These are phyloP conservation scores for Prosapia bicincta DNA, from an alignment of 2,888 invertebrate species.

Conservation along the genomic window DNA sequence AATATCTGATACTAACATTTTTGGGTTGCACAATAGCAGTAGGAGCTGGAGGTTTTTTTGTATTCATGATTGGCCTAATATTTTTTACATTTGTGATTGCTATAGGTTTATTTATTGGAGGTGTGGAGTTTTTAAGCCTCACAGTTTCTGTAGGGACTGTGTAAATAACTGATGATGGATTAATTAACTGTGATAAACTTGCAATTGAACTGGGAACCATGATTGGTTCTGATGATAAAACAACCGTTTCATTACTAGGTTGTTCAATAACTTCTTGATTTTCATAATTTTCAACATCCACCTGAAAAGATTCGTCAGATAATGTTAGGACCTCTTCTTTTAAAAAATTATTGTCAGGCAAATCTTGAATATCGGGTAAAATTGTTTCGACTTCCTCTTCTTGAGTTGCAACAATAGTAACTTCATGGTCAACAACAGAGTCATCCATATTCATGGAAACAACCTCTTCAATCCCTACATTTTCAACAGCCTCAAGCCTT, in stretches of 20 bases:
- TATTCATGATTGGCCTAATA: neutral
- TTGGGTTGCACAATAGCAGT: neutral
- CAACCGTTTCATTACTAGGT: neutral
- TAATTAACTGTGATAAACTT: neutral
- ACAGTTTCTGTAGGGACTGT: neutral
- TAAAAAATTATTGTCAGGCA: slow-evolving; percentile 23
- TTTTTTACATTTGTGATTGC: neutral
- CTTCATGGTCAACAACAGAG: slow-evolving; percentile 27
- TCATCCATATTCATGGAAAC: slow-evolving; percentile 16
- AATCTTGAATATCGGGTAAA: slow-evolving; percentile 6
- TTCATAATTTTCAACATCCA: neutral
- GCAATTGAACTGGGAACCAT: neutral
- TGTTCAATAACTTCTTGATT: neutral
- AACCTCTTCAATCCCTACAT: neutral
- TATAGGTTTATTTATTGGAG: neutral
- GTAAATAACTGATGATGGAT: neutral
- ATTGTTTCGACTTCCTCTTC: slow-evolving; percentile 5
- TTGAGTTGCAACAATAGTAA: slow-evolving; percentile 25
- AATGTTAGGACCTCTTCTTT: slow-evolving; percentile 27
- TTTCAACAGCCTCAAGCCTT: slow-evolving; percentile 14
- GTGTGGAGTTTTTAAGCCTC: neutral
- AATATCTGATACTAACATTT: neutral
- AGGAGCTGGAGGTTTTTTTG: neutral
- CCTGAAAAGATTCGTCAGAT: neutral
- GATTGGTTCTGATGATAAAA: neutral